Evolutionary conservation across 2,797 vertebrate species (phyloP), one percentile per base, ranked within the genome.

Genomic region (Poeciliopsis turneri): DNA sequence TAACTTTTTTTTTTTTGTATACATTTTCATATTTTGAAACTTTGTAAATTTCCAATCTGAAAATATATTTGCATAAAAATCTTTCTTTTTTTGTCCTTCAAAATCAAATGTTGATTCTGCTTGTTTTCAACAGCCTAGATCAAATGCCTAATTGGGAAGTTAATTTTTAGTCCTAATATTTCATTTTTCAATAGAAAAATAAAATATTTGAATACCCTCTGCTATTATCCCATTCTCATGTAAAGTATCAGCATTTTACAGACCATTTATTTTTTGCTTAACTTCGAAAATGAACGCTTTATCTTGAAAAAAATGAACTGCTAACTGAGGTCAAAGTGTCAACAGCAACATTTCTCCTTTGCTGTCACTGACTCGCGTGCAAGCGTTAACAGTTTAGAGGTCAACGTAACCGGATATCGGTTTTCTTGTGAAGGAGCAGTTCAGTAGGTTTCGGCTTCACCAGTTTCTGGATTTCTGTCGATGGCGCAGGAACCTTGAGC

Each of bases 401-500:
- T 51, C 76, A 20, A 36, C 2, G 12, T 23, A 6, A 7, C 4
- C 18, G 28, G 45, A 59, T 28, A 53, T 82, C 53, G 30, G 59
- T 57, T 81, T 80, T 75, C 77, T 69, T 70, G 9, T 33, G n/a
- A 41, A 41, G 45, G 51, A 36, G 2, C 57, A 74, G 39, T 28
- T 82, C 39, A 75, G 68, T 79, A 28, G 76, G 70, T 83, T 78
- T 85, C 46, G 6, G 80, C n/a, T 84, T 81, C 51, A 77, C 66
- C n/a, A 69, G 59, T 30, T 61, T 76, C 59, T 16, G 46, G 41
- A 25, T 25, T 15, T 51, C 1, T 84, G 78, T 85, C 15, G 61
- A 86, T 7, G 25, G 78, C 6, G 70, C 90, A 99, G 98, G 80
- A 93, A 94, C 51, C 95, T 99, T 61, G 91, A 95, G 71, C 86